A percentile compares a stretch with the other conserved stretches of the same genome.
Conservation (phyloP, 2,797 vertebrate genomes). For the Cynopterus sphinx region DNA sequence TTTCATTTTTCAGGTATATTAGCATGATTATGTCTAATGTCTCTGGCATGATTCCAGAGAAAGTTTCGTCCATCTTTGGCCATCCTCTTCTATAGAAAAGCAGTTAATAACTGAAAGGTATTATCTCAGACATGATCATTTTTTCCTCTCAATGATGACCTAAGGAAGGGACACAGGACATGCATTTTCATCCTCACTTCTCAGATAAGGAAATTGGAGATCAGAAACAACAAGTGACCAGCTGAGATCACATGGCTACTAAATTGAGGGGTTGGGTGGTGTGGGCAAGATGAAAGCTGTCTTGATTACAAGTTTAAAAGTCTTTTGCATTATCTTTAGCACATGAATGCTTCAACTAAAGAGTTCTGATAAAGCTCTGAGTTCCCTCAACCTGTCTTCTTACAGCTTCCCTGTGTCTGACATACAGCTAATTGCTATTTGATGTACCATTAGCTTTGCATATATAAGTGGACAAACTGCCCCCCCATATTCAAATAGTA, state of each 20-base stretch:
- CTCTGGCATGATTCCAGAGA: conserved; percentile 31
- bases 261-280: background rate
- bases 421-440: background rate
- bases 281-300: background rate
- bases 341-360: background rate
- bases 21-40: background rate
- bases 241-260: background rate
- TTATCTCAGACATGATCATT: conserved; percentile 64
- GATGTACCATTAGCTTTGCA: background rate
- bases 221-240: conserved; percentile 34
- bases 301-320: conserved; percentile 8
- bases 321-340: background rate
- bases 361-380: background rate
- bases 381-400: background rate
- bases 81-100: background rate
- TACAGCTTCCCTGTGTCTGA: conserved; percentile 2
- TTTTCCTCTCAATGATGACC: conserved; percentile 42
- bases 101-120: conserved; percentile 45
- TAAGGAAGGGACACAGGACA: background rate
- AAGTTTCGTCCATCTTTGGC: conserved; percentile 18
- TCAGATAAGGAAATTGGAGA: background rate
- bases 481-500: conserved; percentile 54
- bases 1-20: conserved; percentile 37
- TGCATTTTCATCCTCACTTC: conserved; percentile 45
- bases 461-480: background rate